Conservation (phyloP, 2,888 invertebrate genomes). For the Willowsia nigromaculata region DNA sequence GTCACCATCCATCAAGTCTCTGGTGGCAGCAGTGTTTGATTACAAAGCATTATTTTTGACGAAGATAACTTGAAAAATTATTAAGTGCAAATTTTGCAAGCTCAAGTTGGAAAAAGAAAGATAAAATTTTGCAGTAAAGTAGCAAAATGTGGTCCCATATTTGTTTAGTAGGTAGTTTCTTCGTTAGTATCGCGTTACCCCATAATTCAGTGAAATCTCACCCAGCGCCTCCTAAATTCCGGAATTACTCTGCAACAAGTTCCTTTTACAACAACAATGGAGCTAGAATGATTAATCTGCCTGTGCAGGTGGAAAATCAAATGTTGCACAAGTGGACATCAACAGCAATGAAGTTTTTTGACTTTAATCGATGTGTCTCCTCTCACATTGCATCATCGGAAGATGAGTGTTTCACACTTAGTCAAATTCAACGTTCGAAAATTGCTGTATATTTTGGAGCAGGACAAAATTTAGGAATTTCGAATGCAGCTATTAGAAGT, state of each 20-base stretch:
- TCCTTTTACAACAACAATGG: not conserved
- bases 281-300: not conserved
- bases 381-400: constrained; percentile 73
- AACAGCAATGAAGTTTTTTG: constrained; percentile 74
- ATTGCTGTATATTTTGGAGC: constrained; percentile 74
- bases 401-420: constrained; percentile 75
- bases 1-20: not conserved
- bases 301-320: constrained; percentile 12
- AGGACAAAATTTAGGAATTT: not conserved
- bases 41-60: not conserved
- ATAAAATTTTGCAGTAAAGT: not conserved
- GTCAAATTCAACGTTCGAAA: constrained; percentile 58
- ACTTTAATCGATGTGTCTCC: constrained; percentile 72
- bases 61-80: not conserved
- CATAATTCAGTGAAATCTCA: not conserved
- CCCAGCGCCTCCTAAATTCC: not conserved
- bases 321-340: constrained; percentile 67
- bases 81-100: not conserved
- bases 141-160: not conserved
- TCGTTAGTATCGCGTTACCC: constrained; percentile 44
- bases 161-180: not conserved
- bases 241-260: constrained; percentile 20
- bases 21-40: not conserved
- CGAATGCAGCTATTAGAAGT: not conserved
- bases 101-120: not conserved